Evolutionary conservation across 2,797 vertebrate genomes (phyloP).

Genomic region (Neomorphus geoffroyi): DNA sequence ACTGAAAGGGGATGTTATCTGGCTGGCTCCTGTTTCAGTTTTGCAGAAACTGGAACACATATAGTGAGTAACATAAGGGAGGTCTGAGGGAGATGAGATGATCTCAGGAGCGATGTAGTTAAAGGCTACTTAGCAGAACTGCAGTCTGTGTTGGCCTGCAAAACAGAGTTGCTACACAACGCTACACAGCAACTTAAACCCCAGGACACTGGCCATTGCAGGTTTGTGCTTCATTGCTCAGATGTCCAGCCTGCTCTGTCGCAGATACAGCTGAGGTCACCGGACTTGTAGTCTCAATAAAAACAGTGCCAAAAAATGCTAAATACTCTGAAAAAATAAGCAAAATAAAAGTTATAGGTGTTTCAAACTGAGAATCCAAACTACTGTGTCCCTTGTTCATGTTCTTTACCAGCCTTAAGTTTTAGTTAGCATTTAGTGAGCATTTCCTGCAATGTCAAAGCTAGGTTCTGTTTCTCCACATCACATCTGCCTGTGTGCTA

Average conservation of each 20-base stretch:
- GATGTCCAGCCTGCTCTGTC: not conserved
- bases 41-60: not conserved
- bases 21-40: not conserved
- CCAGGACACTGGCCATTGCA: not conserved
- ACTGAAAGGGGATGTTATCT: not conserved
- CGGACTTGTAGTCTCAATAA: not conserved
- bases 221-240: not conserved
- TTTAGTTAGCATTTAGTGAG: not conserved
- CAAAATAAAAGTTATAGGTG: not conserved
- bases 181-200: not conserved
- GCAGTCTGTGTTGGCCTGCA: not conserved
- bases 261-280: not conserved
- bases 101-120: not conserved
- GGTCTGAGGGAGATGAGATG: not conserved
- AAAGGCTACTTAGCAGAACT: not conserved
- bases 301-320: not conserved
- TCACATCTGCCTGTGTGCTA: accelerated
- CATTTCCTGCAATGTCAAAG: not conserved
- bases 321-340: not conserved
- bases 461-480: not conserved
- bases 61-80: accelerated
- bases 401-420: not conserved
- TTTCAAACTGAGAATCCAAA: not conserved
- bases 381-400: not conserved
- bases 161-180: not conserved